Conservation (phyloP, 2,797 vertebrate species). For the Hoplostethus mediterraneus region DNA sequence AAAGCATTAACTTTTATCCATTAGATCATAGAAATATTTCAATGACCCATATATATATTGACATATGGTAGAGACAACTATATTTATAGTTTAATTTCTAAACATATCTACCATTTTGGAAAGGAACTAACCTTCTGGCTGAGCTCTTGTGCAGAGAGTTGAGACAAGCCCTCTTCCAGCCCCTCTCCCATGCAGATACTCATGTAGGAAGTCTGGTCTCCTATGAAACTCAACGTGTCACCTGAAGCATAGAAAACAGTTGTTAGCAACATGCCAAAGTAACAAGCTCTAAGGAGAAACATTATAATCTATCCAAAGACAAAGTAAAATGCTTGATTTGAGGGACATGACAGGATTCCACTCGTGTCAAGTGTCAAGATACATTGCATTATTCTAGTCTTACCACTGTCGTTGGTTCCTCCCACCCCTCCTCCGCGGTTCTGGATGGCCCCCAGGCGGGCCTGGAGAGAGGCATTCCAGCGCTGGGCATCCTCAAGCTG, state of each 20-base stretch:
- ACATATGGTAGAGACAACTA: neutral
- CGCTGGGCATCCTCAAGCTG: conserved; percentile 88
- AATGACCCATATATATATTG: neutral
- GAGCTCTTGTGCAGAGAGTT: conserved; percentile 90
- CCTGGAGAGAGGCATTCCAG: conserved; percentile 87
- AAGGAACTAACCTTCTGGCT: conserved; percentile 86
- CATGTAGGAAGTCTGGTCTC: conserved; percentile 97
- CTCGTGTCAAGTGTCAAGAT: neutral
- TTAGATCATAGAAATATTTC: neutral
- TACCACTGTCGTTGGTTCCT: conserved; percentile 81
- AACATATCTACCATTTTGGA: neutral
- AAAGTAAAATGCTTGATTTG: too few species aligned
- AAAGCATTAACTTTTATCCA: neutral
- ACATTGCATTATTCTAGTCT: neutral
- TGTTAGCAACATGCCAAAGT: neutral
- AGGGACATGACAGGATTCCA: too few species aligned
- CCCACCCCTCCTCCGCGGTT: conserved; percentile 85
- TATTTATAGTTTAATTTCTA: neutral
- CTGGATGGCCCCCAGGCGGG: conserved; percentile 86
- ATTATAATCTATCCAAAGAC: neutral
- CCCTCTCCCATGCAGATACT: conserved; percentile 93
- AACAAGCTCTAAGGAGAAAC: neutral
- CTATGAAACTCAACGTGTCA: conserved; percentile 90
- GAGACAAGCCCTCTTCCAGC: conserved; percentile 84
- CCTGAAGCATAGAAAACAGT: conserved; percentile 73